Evolutionary conservation across 2,113 vertebrate genomes (phyloP), one percentile per base, ranked within the genome.

Genomic region (Ondatra zibethicus): DNA sequence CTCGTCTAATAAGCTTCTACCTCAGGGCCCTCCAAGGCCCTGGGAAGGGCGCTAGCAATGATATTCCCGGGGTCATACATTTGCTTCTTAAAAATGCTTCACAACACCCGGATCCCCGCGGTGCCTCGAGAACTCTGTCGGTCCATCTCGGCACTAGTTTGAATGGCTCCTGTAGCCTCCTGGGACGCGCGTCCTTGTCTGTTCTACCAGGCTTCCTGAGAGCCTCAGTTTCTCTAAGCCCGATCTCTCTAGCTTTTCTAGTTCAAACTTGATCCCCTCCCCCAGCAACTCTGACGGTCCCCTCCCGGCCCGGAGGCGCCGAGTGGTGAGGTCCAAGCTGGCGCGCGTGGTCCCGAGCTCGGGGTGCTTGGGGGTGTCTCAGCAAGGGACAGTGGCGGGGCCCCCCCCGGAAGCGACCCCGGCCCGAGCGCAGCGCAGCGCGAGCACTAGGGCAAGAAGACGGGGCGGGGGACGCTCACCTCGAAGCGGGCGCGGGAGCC

Each of bases 181-280:
- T 50, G 82, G n/a, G 73, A 31, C 55, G 72, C 7, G 17, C 2
- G 55, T n/a, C 61, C 55, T 52, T 8, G 75, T 27, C 92, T 39
- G 84, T 58, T 45, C 58, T 77, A 50, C 76, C 17, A 0, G 52
- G 82, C 13, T 96, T 78, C 63, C 65, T 4, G 72, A 82, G n/a
- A 88, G 65, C 82, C 89, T 93, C 91, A 23, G 84, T 96, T 94
- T 97, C 87, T 90, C 61, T 70, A 85, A 52, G 39, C 78, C 55
- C 0, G 50, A 12, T 58, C 50, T 61, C 19, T 76, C 58, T 1
- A 75, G 89, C 31, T 94, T 93, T 95, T 45, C 93, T 1, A 68
- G 92, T 95, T 92, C 88, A 96, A 94, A 95, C 95, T 92, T 93
- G 85, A 82, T 50, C 95, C 87, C 95, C 63, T 68, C 50, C 95